Evolutionary conservation across 1,140 invertebrate species (phyloP), one percentile per base, ranked within the genome.

Genomic region (Muscidifurax raptorellus): DNA sequence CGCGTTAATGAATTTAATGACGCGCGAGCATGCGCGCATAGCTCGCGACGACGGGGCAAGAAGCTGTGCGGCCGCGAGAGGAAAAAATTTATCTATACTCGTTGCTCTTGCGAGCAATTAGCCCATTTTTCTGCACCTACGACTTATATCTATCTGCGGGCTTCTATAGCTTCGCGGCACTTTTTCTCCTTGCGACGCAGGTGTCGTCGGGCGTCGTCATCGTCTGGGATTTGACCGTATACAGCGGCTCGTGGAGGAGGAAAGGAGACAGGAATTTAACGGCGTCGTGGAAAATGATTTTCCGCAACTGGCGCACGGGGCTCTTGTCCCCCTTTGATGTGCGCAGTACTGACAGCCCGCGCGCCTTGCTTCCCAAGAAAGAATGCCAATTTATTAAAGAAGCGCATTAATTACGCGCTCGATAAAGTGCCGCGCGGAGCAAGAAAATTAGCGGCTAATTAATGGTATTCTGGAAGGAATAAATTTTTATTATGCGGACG

Each of bases 331-430:
- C 59, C 36, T 85, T 82, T 66, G 66, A 78, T 82, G 40, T 75
- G 36, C n/a, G n/a, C n/a, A n/a, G n/a, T 12, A 12, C 40, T 25
- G 66, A 69, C 52, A n/a, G 32, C 32, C 32, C 66, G 71, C 71
- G 25, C 27, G 27, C 47, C 22, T 25, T 10, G 32, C 72, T 85
- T 85, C 79, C 64, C 7, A 28, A 30, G 74, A 85, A 85, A 85
- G 84, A 85, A 85, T 85, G 72, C 75, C 84, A 78, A 82, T 85
- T 82, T 85, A 85, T 85, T 85, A 85, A 59, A 79, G 80, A 78
- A 82, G 75, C 32, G 79, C 84, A 82, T 82, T 85, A 85, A 85
- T 85, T 85, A 85, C 84, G 66, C 44, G 80, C 75, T 82, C 80
- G 80, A 85, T 85, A 81, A 77, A 85, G 84, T 71, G 72, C 75